Percentiles rank a stretch among this genome's conserved stretches.
Conservation (phyloP, 37 sponge, comb jelly and placozoan genomes). For the Tethya wilhelma region DNA sequence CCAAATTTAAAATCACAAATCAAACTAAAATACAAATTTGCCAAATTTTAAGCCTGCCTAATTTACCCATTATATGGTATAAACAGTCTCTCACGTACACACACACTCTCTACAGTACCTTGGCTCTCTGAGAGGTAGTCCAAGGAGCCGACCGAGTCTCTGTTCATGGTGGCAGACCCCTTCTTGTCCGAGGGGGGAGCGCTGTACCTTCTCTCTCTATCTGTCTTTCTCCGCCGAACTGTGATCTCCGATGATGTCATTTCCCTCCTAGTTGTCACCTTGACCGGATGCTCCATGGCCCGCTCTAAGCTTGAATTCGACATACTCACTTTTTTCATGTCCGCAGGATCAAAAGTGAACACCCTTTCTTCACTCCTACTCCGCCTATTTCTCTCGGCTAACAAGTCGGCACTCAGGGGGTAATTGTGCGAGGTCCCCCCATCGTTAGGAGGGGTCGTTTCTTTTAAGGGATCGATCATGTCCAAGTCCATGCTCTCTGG, state of each 20-base stretch:
- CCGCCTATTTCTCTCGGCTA: conserved; percentile 26
- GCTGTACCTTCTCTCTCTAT: conserved; percentile 37
- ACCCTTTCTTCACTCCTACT: conserved; percentile 54
- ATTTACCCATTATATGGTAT: too few relatives aligned
- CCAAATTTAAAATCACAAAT: too few relatives aligned
- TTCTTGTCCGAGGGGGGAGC: conserved; percentile 44
- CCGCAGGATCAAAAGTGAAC: conserved; percentile 42
- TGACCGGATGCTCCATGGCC: conserved; percentile 11
- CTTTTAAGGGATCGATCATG: background rate
- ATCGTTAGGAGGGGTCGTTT: background rate
- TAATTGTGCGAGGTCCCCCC: background rate
- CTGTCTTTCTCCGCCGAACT: conserved; percentile 11
- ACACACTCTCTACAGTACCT: conserved; percentile 13
- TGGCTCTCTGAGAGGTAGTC: conserved; percentile 80
- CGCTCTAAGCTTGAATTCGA: conserved; percentile 12
- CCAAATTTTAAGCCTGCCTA: too few relatives aligned
- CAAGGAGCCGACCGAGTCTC: conserved; percentile 65
- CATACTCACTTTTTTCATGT: conserved; percentile 21
- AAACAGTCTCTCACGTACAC: background rate
- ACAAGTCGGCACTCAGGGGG: conserved; percentile 27
- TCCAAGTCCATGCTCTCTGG: background rate
- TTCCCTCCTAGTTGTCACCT: too few relatives aligned
- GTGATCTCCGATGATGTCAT: background rate
- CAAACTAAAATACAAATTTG: too few relatives aligned
- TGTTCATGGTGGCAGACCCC: background rate